These are phyloP conservation scores for Drosophila kikkawai DNA, from an alignment of 1,140 invertebrate genomes.

Conservation along the genomic window DNA sequence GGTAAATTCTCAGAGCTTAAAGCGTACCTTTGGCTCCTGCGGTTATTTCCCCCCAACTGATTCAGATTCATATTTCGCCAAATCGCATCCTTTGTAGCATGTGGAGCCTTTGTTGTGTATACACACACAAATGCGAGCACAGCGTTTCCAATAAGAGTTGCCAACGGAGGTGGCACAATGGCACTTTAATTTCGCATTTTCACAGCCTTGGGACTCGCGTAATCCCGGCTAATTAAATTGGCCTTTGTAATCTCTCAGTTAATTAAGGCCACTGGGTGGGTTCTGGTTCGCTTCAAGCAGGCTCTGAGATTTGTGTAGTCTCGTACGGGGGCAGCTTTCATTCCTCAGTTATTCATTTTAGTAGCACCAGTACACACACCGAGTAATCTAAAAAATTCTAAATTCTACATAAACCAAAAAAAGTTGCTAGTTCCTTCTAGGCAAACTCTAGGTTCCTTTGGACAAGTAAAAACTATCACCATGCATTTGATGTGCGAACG, in stretches of 20 bases:
- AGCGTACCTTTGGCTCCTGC: not conserved
- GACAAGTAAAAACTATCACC: not conserved
- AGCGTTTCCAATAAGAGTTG: slow-evolving; percentile 4
- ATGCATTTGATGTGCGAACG: slow-evolving; percentile 74
- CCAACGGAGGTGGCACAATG: slow-evolving; percentile 1
- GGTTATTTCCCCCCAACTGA: slow-evolving; percentile 1
- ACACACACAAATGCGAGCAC: not conserved
- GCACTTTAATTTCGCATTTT: slow-evolving; percentile 29
- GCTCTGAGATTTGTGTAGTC: slow-evolving; percentile 33
- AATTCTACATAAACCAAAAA: slow-evolving; percentile 11
- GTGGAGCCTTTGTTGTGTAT: slow-evolving; percentile 32
- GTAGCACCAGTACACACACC: slow-evolving; percentile 13
- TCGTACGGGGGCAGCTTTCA: slow-evolving; percentile 1
- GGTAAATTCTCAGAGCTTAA: not conserved
- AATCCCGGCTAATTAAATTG: slow-evolving; percentile 50
- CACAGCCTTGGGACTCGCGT: slow-evolving; percentile 21
- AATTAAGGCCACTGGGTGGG: slow-evolving; percentile 8
- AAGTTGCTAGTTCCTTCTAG: not conserved
- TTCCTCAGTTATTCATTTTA: slow-evolving; percentile 28
- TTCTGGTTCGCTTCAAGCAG: slow-evolving; percentile 3
- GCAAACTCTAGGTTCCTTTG: not conserved
- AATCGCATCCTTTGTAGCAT: slow-evolving; percentile 20
- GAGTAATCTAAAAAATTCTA: not conserved
- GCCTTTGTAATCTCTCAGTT: slow-evolving; percentile 41
- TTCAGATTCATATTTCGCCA: slow-evolving; percentile 15